phyloP scores from a whole-genome alignment of 2,797 vertebrate species.

The Etheostoma perlongum region DNA sequence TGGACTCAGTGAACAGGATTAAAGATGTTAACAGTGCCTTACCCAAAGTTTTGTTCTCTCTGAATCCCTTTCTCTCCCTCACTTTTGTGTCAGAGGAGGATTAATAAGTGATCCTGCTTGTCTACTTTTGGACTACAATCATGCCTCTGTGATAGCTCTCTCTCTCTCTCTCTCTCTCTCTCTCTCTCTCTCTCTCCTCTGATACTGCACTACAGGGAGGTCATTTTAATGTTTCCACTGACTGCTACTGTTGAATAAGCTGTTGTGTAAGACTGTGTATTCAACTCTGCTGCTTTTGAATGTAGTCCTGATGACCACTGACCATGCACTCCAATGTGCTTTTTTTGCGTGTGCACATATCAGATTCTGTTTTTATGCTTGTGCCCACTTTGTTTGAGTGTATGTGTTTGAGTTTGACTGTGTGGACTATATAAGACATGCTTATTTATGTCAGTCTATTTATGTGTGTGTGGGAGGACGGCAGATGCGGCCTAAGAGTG shows the following conservation, averaged over 20 bases:
- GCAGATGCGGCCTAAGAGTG: conserved; percentile 27
- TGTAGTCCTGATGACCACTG: conserved; percentile 15
- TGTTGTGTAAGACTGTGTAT: conserved; percentile 43
- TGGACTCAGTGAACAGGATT: conserved; percentile 7
- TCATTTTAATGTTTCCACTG: conserved; percentile 37
- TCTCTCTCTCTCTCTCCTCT: background rate
- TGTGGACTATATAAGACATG: conserved; percentile 25
- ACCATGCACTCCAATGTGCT: conserved; percentile 5
- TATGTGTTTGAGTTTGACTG: conserved; percentile 1
- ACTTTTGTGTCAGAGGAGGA: conserved; percentile 11
- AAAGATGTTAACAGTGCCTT: conserved; percentile 4
- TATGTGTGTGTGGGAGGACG: conserved; percentile 42
- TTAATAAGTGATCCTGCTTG: conserved; percentile 8
- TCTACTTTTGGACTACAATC: conserved; percentile 30
- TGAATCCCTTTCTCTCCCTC: conserved; percentile 6
- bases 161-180: background rate
- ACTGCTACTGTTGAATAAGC: conserved; percentile 42
- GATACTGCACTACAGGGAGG: background rate
- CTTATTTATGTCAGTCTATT: conserved; percentile 47
- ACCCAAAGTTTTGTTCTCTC: background rate
- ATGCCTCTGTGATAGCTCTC: background rate
- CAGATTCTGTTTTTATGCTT: conserved; percentile 1
- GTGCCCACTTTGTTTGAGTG: conserved; percentile 6
- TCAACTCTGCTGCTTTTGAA: conserved; percentile 30
- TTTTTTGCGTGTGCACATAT: conserved; percentile 5